A percentile compares a stretch with the other conserved stretches of the same genome.
Conservation (phyloP, 2,113 vertebrate species). For the Oryzias javanicus region DNA sequence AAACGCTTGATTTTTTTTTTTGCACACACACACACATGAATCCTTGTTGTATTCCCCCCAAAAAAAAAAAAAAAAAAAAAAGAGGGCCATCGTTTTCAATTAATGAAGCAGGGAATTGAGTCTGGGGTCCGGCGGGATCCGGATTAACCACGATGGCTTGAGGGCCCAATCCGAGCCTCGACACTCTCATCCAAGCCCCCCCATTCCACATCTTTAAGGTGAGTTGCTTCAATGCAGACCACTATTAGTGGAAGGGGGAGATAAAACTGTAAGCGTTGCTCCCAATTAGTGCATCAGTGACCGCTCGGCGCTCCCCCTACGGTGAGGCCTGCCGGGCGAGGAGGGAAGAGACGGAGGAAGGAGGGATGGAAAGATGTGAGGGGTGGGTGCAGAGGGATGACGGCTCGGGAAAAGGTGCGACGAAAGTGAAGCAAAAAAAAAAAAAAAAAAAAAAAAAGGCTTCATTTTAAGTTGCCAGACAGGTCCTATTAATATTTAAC, state of each 20-base stretch:
- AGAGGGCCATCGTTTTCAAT: slow-evolving; percentile 93
- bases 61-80: slow-evolving; percentile 8
- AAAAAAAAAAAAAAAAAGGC: slow-evolving; percentile 98
- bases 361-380: slow-evolving; percentile 35
- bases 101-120: slow-evolving; percentile 98
- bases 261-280: slow-evolving; percentile 99
- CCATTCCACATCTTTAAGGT: slow-evolving; percentile 92
- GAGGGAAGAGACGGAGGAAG: slow-evolving; percentile 48
- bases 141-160: slow-evolving; percentile 93
- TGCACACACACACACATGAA: slow-evolving; percentile 6
- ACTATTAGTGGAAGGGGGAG: slow-evolving; percentile 96
- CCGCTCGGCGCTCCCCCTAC: slow-evolving; percentile 85
- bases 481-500: slow-evolving; percentile 99
- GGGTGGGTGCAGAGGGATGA: slow-evolving; percentile 35
- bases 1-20: slow-evolving; percentile 73
- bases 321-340: slow-evolving; percentile 75
- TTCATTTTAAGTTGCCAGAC: slow-evolving; percentile 98
- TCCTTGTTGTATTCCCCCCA: slow-evolving; percentile 78
- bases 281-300: slow-evolving; percentile 99
- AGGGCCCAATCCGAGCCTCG: slow-evolving; percentile 87
- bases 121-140: slow-evolving; percentile 88
- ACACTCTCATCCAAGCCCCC: slow-evolving; percentile 79
- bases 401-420: slow-evolving; percentile 16
- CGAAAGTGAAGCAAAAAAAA: slow-evolving; percentile 64
- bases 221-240: slow-evolving; percentile 87